These are phyloP conservation scores for Hucho hucho DNA, from an alignment of 2,113 vertebrate genomes.

Conservation along the genomic window DNA sequence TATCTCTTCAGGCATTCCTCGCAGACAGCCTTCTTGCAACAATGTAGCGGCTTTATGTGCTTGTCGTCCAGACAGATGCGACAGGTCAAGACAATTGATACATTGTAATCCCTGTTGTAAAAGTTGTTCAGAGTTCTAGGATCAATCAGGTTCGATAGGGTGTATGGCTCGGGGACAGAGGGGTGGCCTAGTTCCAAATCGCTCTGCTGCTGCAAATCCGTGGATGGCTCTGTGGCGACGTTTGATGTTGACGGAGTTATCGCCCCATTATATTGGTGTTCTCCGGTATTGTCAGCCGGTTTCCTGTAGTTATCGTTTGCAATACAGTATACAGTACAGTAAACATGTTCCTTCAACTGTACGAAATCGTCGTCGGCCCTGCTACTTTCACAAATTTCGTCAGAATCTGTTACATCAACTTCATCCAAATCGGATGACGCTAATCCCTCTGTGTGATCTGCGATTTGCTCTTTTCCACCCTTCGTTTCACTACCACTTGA, in stretches of 20 bases:
- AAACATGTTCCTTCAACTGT: slow-evolving; percentile 73
- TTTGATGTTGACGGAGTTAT: slow-evolving; percentile 26
- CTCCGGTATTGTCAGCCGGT: slow-evolving; percentile 32
- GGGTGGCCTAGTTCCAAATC: slow-evolving; percentile 64
- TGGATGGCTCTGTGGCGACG: slow-evolving; percentile 9
- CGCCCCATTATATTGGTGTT: slow-evolving; percentile 21
- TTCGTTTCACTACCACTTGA: slow-evolving; percentile 33
- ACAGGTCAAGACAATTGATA: slow-evolving; percentile 79
- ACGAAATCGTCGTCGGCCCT: slow-evolving; percentile 20
- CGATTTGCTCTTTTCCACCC: slow-evolving; percentile 40
- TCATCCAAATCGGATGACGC: slow-evolving; percentile 23
- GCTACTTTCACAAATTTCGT: slow-evolving; percentile 21
- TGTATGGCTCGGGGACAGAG: slow-evolving; percentile 69
- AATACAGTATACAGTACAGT: slow-evolving; percentile 85
- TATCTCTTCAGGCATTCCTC: slow-evolving; percentile 91
- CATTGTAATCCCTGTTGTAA: slow-evolving; percentile 64
- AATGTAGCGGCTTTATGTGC: slow-evolving; percentile 84
- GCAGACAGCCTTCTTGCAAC: slow-evolving; percentile 94
- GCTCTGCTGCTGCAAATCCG: slow-evolving; percentile 34
- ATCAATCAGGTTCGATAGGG: slow-evolving; percentile 76
- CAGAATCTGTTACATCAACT: slow-evolving; percentile 22
- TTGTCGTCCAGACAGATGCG: slow-evolving; percentile 91
- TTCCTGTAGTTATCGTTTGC: slow-evolving; percentile 64
- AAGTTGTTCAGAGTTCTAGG: slow-evolving; percentile 54
- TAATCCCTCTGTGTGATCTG: slow-evolving; percentile 18